phyloP scores from a whole-genome alignment of 2,888 invertebrate species.

The Drosophila nr. medialis region DNA sequence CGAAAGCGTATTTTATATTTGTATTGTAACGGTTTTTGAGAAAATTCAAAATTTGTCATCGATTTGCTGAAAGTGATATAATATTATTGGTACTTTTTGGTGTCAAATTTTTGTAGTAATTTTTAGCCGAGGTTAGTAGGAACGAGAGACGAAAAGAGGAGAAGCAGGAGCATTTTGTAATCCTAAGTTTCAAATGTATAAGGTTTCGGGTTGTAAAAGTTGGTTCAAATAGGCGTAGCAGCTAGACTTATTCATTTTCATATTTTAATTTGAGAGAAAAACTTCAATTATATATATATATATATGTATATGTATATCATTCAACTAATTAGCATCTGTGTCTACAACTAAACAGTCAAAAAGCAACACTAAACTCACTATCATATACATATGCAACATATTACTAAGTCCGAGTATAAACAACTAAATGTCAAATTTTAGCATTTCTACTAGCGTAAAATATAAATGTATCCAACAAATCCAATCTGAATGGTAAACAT shows the following conservation, averaged over 20 bases:
- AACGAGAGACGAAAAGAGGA: neutral
- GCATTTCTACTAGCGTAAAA: constrained; percentile 66
- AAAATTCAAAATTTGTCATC: constrained; percentile 72
- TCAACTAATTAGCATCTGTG: constrained; percentile 59
- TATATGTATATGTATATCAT: constrained; percentile 26
- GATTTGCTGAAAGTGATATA: constrained; percentile 75
- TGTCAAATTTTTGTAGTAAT: constrained; percentile 55
- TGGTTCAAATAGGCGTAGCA: constrained; percentile 55
- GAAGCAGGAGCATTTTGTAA: constrained; percentile 36
- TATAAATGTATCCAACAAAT: constrained; percentile 37
- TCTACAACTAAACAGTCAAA: constrained; percentile 58
- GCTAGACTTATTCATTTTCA: constrained; percentile 32
- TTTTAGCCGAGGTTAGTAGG: constrained; percentile 23
- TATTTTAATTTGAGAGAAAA: constrained; percentile 17
- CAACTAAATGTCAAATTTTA: constrained; percentile 70
- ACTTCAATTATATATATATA: constrained; percentile 3
- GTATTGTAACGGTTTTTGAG: constrained; percentile 58
- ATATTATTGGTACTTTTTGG: constrained; percentile 71
- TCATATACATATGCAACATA: constrained; percentile 49
- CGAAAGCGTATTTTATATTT: constrained; percentile 58
- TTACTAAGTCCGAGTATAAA: constrained; percentile 34
- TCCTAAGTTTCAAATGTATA: constrained; percentile 34
- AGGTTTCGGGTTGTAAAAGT: constrained; percentile 66
- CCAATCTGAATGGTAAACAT: constrained; percentile 25
- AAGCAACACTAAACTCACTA: constrained; percentile 42